Evolutionary conservation across 1,140 invertebrate genomes (phyloP), one percentile per base, ranked within the genome.

Genomic region (Monomorium pharaonis): DNA sequence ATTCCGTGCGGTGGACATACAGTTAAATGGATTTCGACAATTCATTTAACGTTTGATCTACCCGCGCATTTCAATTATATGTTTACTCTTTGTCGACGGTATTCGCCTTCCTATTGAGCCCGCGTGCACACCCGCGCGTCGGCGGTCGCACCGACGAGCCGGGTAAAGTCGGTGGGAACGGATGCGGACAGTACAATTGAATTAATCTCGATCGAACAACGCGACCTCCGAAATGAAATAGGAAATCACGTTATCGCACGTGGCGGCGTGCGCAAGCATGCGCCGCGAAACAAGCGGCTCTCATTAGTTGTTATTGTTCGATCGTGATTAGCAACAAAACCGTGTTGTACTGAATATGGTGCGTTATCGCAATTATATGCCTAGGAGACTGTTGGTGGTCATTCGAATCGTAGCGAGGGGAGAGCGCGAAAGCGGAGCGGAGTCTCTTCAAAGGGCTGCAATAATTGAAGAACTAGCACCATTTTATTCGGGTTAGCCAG

Each of bases 21-120:
- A 30, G 81, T 51, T 91, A 91, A 91, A 89, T 65, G 63, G 88
- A 91, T 91, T 91, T 88, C 86, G 86, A 80, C 86, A 89, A 91
- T 91, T 91, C 86, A 72, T 91, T 91, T 88, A 88, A 63, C 88
- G 89, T 87, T 91, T 89, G 90, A 91, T 91, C 89, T 91, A 85
- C 51, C 63, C 75, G 70, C 72, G 72, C 77, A 84, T 89, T 91
- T 88, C 90, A 91, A 91, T 91, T 91, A 91, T 91, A 88, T 87
- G 75, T 86, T 84, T 78, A 87, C 89, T 89, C 85, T 91, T 90
- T 90, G 88, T 77, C 86, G 58, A 63, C 44, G 24, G 62, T 65
- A 88, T 86, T 80, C 88, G n/a, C 33, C 63, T 27, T 85, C 0
- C 67, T 51, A 75, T 86, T 69, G 81, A 51, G 42, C 42, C 60